Evolutionary conservation across 2,888 invertebrate genomes (phyloP), one percentile per base, ranked within the genome.

Genomic region (Lissonota sp.): DNA sequence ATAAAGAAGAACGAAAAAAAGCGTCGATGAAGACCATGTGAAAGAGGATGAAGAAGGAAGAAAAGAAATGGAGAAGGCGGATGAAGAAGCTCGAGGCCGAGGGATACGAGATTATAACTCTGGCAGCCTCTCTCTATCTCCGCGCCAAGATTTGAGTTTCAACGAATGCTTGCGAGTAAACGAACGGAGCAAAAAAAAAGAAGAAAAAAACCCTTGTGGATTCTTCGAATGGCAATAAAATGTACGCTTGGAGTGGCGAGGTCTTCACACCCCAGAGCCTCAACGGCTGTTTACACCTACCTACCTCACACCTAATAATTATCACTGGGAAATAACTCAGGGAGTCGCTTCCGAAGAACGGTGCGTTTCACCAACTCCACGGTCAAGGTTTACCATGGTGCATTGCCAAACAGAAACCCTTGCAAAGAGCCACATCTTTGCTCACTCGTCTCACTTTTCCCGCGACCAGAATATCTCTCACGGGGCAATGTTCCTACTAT

Each of bases 211-310:
- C 80, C 80, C 78, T 66, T 70, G 77, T 70, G 76, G 76, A 79
- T 88, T 87, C 87, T 73, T 58, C 69, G 86, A 88, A 88, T 73
- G 58, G 79, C 85, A 77, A 84, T 86, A 87, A 86, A 87, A 84
- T 71, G 62, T 73, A 66, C 79, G 69, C 63, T 63, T 39, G 42
- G 42, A 55, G 57, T 42, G 62, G 70, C 66, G 53, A 63, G 81
- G 79, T 80, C 67, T 84, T 82, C 55, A 42, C 80, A 46, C 74
- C 71, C 71, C 51, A 55, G 53, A 60, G 42, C 44, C 51, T 53
- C 51, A 26, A 26, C 72, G 83, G 78, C 83, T 83, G 83, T 85
- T 87, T 85, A 81, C 85, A 87, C 83, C 84, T 85, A 77, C 78
- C 85, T 73, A 81, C 26, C 26, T 26, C 26, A 26, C 80, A 78